Evolutionary conservation across 2,888 invertebrate species (phyloP).

Genomic region (Brenthis ino): DNA sequence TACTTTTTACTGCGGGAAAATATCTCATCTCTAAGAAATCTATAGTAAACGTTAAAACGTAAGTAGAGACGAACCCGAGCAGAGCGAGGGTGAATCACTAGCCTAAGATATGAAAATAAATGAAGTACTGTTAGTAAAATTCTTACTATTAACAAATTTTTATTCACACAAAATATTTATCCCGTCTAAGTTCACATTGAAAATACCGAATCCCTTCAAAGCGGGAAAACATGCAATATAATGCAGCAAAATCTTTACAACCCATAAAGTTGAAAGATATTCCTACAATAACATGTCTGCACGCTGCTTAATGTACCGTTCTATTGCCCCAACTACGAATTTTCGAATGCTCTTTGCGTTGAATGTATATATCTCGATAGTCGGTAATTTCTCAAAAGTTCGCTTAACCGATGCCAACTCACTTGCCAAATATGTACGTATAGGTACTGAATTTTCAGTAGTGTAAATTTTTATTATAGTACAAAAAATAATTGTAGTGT

Average conservation of each 20-base stretch:
- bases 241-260: conserved; percentile 36
- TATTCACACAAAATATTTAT: not conserved
- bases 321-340: conserved; percentile 40
- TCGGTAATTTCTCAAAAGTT: conserved; percentile 27
- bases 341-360: conserved; percentile 22
- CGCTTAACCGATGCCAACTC: conserved; percentile 40
- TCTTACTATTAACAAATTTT: not conserved
- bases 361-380: conserved; percentile 14
- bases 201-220: conserved; percentile 21
- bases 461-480: conserved; percentile 45
- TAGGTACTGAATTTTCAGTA: conserved; percentile 31
- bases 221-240: conserved; percentile 24
- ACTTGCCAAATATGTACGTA: conserved; percentile 49
- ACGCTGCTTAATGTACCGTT: conserved; percentile 48
- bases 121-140: no score
- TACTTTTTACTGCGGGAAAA: no score
- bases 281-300: conserved; percentile 43
- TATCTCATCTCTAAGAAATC: no score
- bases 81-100: no score
- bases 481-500: not conserved
- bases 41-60: no score
- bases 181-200: not conserved
- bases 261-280: conserved; percentile 43
- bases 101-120: no score
- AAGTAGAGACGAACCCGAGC: no score